phyloP scores from a whole-genome alignment of 2,888 invertebrate species.

The Nomada goodeniana region DNA sequence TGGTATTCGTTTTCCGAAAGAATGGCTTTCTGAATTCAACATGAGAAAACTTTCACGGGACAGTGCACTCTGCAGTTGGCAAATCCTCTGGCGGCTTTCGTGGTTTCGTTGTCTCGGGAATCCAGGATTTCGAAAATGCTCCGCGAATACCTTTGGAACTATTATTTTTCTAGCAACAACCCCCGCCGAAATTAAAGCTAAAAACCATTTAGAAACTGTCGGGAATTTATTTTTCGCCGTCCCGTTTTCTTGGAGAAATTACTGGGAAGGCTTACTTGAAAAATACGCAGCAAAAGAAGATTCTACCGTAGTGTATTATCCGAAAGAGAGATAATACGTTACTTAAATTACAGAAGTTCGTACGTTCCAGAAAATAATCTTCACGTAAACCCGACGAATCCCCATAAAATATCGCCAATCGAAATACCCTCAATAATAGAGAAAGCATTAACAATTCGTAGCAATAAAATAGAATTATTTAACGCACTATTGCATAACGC shows the following conservation, averaged over 20 bases:
- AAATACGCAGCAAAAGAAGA: no score
- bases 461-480: no score
- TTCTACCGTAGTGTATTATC: no score
- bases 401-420: no score
- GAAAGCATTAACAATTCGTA: no score
- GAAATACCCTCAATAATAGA: no score
- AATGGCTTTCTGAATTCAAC: slow-evolving; percentile 56
- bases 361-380: no score
- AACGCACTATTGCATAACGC: no score
- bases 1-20: slow-evolving; percentile 37
- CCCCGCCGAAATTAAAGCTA: slow-evolving; percentile 19
- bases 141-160: slow-evolving; percentile 6
- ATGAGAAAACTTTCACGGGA: slow-evolving; percentile 53
- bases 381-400: no score
- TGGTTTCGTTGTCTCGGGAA: slow-evolving; percentile 48
- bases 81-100: slow-evolving; percentile 63
- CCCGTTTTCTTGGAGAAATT: neutral
- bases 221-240: neutral
- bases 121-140: slow-evolving; percentile 25
- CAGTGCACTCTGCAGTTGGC: slow-evolving; percentile 49
- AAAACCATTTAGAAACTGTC: neutral
- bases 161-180: slow-evolving; percentile 26
- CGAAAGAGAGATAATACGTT: neutral
- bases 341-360: no score
- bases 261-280: neutral